Evolutionary conservation across 1,140 invertebrate genomes (phyloP).

Genomic region (Oreohelix idahoensis): DNA sequence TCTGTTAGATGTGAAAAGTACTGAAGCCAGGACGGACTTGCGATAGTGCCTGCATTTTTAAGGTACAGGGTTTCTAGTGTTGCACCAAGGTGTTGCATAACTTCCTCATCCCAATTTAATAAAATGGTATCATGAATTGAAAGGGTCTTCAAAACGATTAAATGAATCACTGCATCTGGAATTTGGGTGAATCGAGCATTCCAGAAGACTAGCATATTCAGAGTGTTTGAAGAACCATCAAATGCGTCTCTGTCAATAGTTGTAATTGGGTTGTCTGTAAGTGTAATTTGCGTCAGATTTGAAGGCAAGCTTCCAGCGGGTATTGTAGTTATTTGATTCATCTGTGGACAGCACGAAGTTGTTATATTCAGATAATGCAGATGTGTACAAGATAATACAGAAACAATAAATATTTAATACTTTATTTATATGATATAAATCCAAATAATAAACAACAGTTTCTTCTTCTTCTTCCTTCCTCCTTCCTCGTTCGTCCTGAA

Average conservation of each 20-base stretch:
- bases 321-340: too few relatives aligned
- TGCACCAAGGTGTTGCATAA: background rate
- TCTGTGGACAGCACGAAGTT: too few relatives aligned
- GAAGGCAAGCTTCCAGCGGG: too few relatives aligned
- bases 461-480: too few relatives aligned
- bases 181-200: background rate
- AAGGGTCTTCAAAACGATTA: background rate
- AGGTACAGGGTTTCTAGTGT: background rate
- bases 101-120: background rate
- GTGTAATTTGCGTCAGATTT: background rate
- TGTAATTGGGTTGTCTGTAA: background rate
- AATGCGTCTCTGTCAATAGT: background rate
- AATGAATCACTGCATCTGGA: background rate
- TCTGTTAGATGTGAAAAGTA: background rate
- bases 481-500: too few relatives aligned
- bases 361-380: too few relatives aligned
- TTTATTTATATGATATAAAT: too few relatives aligned
- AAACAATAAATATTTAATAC: too few relatives aligned
- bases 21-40: background rate
- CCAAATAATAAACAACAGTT: too few relatives aligned
- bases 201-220: background rate
- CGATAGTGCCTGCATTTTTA: background rate
- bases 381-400: too few relatives aligned
- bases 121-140: background rate
- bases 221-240: background rate